Conservation (phyloP, 2,888 invertebrate genomes). For the Drosophila anomalipes region DNA sequence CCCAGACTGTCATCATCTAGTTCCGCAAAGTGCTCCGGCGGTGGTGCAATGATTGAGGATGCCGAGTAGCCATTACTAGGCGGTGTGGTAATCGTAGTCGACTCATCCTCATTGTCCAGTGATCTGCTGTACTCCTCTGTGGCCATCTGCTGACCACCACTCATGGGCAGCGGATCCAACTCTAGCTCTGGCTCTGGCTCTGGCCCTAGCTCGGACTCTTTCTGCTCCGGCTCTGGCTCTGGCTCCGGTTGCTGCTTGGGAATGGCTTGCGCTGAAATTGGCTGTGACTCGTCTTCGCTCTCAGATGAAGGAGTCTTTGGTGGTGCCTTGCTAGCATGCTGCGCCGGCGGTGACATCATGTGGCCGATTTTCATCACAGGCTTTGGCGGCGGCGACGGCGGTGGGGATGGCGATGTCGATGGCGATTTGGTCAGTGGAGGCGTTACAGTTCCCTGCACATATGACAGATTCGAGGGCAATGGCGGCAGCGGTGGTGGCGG, state of each 20-base stretch:
- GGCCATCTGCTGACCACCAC: constrained; percentile 52
- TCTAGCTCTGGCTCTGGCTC: constrained; percentile 37
- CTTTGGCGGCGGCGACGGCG: constrained; percentile 83
- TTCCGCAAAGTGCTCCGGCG: constrained; percentile 77
- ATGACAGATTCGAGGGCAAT: constrained; percentile 82
- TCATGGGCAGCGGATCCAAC: constrained; percentile 33
- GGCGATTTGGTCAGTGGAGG: constrained; percentile 79
- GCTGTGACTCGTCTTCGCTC: constrained; percentile 82
- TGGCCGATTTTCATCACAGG: constrained; percentile 69
- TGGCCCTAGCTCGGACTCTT: constrained; percentile 1
- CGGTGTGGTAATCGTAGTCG: constrained; percentile 84
- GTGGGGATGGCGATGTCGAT: constrained; percentile 84
- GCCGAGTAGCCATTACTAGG: constrained; percentile 84
- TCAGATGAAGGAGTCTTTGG: constrained; percentile 82
- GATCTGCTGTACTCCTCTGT: constrained; percentile 77
- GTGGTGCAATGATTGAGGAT: constrained; percentile 82
- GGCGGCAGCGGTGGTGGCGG: constrained; percentile 84
- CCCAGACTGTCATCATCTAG: constrained; percentile 72
- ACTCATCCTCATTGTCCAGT: constrained; percentile 82
- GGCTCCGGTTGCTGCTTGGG: constrained; percentile 33
- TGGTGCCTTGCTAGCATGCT: constrained; percentile 70
- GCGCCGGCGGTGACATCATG: constrained; percentile 81
- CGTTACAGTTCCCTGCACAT: constrained; percentile 77
- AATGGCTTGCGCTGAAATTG: constrained; percentile 77
- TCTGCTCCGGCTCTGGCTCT: constrained; percentile 9